Conservation (phyloP, 92 coral and sea anemone species). For the Muricea muricata region DNA sequence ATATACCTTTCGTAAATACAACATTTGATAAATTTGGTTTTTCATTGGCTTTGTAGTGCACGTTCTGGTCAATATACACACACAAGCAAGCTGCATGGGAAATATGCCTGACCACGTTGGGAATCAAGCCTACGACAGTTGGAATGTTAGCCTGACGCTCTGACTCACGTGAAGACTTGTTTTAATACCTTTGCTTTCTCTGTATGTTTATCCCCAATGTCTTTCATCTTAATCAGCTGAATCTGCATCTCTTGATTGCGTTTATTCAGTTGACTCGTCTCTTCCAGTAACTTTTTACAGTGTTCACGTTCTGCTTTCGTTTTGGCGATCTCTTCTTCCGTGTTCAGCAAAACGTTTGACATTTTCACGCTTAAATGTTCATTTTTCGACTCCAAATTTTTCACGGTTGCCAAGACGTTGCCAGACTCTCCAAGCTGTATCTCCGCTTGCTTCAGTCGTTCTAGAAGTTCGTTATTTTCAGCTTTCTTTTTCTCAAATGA, state of each 20-base stretch:
- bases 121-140: too few species aligned
- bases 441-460: conserved; percentile 34
- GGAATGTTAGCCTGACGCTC: too few species aligned
- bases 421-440: conserved; percentile 41
- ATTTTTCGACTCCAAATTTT: conserved; percentile 27
- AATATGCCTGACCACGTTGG: too few species aligned
- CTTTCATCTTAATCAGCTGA: background rate
- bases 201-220: background rate
- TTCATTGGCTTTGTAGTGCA: too few species aligned
- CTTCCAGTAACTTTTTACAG: background rate
- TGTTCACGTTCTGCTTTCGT: conserved; percentile 15
- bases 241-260: conserved; percentile 6
- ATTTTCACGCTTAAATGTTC: conserved; percentile 32
- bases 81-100: too few species aligned
- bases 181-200: background rate
- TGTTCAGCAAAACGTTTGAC: conserved; percentile 25
- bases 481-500: conserved; percentile 3
- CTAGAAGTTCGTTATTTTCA: conserved; percentile 13
- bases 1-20: too few species aligned
- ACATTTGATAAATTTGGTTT: too few species aligned
- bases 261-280: conserved; percentile 3
- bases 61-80: too few species aligned
- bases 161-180: background rate
- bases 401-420: conserved; percentile 26
- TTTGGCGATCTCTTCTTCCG: conserved; percentile 34